Conservation (phyloP, 2,113 vertebrate species). For the Atlantisia rogersi region DNA sequence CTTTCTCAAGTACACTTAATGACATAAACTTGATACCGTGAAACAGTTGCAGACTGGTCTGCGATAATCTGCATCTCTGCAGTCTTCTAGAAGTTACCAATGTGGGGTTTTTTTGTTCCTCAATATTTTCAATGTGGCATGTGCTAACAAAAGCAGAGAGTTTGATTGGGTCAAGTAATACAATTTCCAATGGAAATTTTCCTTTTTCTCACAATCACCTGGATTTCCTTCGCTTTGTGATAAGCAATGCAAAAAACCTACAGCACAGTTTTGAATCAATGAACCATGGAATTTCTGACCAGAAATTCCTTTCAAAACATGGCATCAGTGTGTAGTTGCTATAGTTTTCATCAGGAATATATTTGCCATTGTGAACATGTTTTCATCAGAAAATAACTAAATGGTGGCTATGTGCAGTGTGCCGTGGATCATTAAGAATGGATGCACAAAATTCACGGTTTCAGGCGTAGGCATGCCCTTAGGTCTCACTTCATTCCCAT, state of each 20-base stretch:
- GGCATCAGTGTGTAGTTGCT: neutral
- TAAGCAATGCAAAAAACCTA: accelerated
- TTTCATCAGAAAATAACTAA: neutral
- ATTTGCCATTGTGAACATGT: neutral
- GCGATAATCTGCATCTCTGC: neutral
- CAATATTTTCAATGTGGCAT: accelerated
- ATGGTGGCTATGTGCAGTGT: neutral
- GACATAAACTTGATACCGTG: neutral
- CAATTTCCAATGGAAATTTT: neutral
- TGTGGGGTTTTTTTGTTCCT: neutral
- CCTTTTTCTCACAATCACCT: neutral
- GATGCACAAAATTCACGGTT: neutral
- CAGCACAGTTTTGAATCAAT: neutral
- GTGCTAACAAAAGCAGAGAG: neutral
- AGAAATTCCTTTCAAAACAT: neutral
- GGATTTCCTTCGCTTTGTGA: neutral
- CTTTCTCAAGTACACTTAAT: neutral
- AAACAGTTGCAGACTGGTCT: neutral
- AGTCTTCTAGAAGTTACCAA: neutral
- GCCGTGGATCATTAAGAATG: neutral
- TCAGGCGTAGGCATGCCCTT: neutral
- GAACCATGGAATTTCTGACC: neutral
- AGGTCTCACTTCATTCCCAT: neutral
- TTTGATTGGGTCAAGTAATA: accelerated
- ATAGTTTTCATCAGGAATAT: neutral